Evolutionary conservation across 1,140 invertebrate species (phyloP).

Genomic region (Phthorimaea operculella): DNA sequence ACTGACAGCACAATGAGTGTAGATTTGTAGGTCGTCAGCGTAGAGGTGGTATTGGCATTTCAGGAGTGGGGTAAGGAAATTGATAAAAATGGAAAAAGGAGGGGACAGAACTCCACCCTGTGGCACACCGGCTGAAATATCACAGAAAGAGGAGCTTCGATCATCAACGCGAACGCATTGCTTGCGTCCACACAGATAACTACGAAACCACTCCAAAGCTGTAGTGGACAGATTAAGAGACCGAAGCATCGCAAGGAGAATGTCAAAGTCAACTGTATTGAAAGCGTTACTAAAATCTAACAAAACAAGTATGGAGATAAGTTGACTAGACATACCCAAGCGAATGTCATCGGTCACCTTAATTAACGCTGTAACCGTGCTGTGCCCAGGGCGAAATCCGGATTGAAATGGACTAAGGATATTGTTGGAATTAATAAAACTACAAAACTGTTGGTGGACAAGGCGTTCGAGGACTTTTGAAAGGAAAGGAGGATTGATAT

Average conservation of each 20-base stretch:
- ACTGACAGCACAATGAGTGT: not conserved
- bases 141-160: not conserved
- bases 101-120: too few relatives aligned
- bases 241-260: not conserved
- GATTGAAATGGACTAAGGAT: slow-evolving; percentile 18
- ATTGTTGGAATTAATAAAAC: slow-evolving; percentile 12
- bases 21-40: slow-evolving; percentile 5
- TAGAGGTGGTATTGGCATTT: not conserved
- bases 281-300: slow-evolving; percentile 12
- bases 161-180: not conserved
- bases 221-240: not conserved
- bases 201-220: not conserved
- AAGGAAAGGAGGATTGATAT: slow-evolving; percentile 22
- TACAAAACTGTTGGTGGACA: slow-evolving; percentile 13
- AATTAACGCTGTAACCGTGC: slow-evolving; percentile 5
- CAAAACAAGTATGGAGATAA: slow-evolving; percentile 10
- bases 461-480: slow-evolving; percentile 18
- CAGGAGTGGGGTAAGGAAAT: not conserved
- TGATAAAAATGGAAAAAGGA: too few relatives aligned
- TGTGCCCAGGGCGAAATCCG: slow-evolving; percentile 18
- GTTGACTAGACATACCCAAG: slow-evolving; percentile 1
- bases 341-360: slow-evolving; percentile 16
- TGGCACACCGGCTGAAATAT: not conserved
- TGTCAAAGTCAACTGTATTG: slow-evolving; percentile 2
- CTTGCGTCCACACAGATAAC: not conserved